phyloP scores from a whole-genome alignment of 1,140 invertebrate species.

The Drosophila subobscura region DNA sequence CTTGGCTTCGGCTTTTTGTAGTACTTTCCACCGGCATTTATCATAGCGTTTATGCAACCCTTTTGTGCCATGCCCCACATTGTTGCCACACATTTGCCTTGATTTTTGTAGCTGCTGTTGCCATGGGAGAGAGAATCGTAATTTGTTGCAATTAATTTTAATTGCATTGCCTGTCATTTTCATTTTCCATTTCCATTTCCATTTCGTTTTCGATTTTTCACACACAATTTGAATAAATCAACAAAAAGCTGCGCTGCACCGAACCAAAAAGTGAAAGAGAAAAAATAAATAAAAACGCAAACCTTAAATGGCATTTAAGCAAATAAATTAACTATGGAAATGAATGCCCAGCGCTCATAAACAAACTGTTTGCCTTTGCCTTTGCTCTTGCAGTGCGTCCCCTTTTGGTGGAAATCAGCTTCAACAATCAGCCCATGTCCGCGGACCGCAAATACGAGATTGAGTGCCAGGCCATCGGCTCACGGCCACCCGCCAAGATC shows the following conservation, averaged over 20 bases:
- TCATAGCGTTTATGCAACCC: slow-evolving; percentile 14
- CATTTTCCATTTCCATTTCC: slow-evolving; percentile 33
- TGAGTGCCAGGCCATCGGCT: slow-evolving; percentile 91
- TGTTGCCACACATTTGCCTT: slow-evolving; percentile 20
- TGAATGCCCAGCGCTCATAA: slow-evolving; percentile 54
- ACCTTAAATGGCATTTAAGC: slow-evolving; percentile 71
- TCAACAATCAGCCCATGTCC: slow-evolving; percentile 91
- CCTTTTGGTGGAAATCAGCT: slow-evolving; percentile 89
- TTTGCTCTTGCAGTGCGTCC: slow-evolving; percentile 88
- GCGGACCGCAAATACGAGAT: slow-evolving; percentile 91
- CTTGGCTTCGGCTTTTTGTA: not conserved
- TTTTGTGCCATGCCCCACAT: slow-evolving; percentile 28
- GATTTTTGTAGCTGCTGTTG: slow-evolving; percentile 25
- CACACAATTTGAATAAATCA: slow-evolving; percentile 81
- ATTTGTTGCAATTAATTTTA: slow-evolving; percentile 80
- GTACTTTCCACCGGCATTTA: slow-evolving; percentile 20
- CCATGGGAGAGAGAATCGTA: slow-evolving; percentile 48
- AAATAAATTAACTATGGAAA: slow-evolving; percentile 78
- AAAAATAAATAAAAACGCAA: slow-evolving; percentile 11
- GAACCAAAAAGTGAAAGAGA: slow-evolving; percentile 14
- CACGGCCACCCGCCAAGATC: slow-evolving; percentile 90
- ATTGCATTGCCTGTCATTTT: slow-evolving; percentile 70
- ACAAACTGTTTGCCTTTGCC: slow-evolving; percentile 46
- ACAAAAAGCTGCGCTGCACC: slow-evolving; percentile 56
- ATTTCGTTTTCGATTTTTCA: slow-evolving; percentile 79